These are phyloP conservation scores for Himalopsyche tibetana DNA, from an alignment of 2,888 invertebrate genomes.

Conservation along the genomic window DNA sequence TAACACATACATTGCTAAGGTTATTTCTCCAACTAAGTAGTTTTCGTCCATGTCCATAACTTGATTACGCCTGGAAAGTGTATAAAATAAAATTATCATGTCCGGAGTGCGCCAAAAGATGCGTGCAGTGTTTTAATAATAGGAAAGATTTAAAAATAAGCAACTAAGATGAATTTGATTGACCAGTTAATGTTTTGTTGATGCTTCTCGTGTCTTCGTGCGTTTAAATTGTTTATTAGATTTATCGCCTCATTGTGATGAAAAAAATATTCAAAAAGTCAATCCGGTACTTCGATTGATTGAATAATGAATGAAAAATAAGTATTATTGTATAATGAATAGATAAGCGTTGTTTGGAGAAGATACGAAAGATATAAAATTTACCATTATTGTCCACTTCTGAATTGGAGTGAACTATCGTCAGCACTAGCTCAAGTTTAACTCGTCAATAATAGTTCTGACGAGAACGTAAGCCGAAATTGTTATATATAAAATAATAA, in stretches of 20 bases:
- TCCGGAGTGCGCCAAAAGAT: conserved; percentile 18
- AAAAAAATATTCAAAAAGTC: background rate
- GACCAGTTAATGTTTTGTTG: conserved; percentile 12
- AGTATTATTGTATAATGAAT: background rate
- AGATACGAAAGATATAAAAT: background rate
- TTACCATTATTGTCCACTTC: no score
- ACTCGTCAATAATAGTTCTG: no score
- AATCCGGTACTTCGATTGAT: background rate
- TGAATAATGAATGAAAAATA: conserved; percentile 3
- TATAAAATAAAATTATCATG: conserved; percentile 35
- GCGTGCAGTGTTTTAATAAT: conserved; percentile 16
- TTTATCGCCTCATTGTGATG: conserved; percentile 23
- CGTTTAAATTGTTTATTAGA: conserved; percentile 12
- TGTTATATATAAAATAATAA: no score
- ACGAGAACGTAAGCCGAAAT: no score
- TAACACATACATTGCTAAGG: no score
- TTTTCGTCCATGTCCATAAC: background rate
- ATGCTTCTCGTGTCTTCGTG: background rate
- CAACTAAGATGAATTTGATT: conserved; percentile 24
- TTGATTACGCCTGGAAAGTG: background rate
- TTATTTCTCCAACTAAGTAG: background rate
- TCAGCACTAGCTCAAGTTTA: no score
- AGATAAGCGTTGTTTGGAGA: background rate
- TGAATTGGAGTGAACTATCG: no score
- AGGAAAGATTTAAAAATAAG: background rate